Conservation (phyloP, 2,888 invertebrate genomes). For the Caenorhabditis zanzibari region DNA sequence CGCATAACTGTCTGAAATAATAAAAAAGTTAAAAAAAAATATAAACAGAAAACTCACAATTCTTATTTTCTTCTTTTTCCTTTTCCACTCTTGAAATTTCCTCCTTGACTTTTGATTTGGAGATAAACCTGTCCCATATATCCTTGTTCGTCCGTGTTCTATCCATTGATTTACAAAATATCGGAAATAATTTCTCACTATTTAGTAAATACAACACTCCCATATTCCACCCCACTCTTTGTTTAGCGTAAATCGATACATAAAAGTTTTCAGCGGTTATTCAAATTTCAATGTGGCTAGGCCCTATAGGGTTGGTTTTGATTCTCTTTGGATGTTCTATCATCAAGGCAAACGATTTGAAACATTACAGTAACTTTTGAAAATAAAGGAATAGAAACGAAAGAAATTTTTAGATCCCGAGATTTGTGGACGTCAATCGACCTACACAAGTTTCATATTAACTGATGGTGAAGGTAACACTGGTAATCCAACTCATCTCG, state of each 20-base stretch:
- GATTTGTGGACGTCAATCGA: slow-evolving; percentile 45
- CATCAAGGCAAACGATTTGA: not conserved
- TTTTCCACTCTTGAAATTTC: not conserved
- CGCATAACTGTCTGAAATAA: slow-evolving; percentile 62
- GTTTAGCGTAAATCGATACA: slow-evolving; percentile 49
- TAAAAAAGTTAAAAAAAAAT: not conserved
- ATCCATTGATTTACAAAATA: slow-evolving; percentile 11
- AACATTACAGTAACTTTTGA: slow-evolving; percentile 23
- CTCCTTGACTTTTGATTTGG: not conserved
- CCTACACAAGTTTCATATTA: slow-evolving; percentile 45
- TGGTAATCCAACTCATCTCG: slow-evolving; percentile 43
- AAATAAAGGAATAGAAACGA: not conserved
- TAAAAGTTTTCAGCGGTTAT: slow-evolving; percentile 28
- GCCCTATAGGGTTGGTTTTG: slow-evolving; percentile 1
- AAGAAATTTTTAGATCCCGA: slow-evolving; percentile 24
- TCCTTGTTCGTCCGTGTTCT: slow-evolving; percentile 17
- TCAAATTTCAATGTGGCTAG: slow-evolving; percentile 27
- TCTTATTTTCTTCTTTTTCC: slow-evolving; percentile 21
- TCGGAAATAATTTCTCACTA: too few species aligned
- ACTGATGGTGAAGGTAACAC: slow-evolving; percentile 45
- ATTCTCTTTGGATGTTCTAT: not conserved
- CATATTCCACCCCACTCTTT: slow-evolving; percentile 13
- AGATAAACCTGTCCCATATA: slow-evolving; percentile 39
- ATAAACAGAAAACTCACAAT: slow-evolving; percentile 7
- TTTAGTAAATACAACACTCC: slow-evolving; percentile 58